phyloP scores from a whole-genome alignment of 1,140 invertebrate species.

The Potamilus streckersoni region DNA sequence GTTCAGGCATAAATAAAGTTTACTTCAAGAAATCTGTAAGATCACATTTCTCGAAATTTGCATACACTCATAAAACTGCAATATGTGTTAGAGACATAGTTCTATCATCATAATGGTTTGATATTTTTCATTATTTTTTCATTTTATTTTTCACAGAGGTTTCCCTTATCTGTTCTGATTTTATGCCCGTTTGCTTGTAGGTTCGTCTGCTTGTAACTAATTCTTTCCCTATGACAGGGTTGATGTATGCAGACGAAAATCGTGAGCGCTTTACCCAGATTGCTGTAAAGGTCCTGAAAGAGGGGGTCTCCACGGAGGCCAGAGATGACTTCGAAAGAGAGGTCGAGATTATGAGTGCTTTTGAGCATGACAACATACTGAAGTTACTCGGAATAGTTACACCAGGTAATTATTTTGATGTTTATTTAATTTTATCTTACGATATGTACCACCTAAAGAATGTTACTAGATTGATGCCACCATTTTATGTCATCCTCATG shows the following conservation, averaged over 20 bases:
- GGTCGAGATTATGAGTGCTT: slow-evolving; percentile 90
- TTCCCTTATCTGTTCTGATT: neutral
- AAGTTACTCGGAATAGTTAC: slow-evolving; percentile 83
- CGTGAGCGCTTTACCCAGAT: slow-evolving; percentile 69
- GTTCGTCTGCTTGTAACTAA: neutral
- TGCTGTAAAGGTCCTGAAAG: slow-evolving; percentile 88
- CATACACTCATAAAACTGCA: neutral
- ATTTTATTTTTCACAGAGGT: neutral
- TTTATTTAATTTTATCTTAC: neutral
- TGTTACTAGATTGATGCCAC: neutral
- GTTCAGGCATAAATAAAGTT: too few species aligned
- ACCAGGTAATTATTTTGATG: slow-evolving; percentile 71
- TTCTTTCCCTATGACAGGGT: slow-evolving; percentile 26
- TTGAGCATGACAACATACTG: slow-evolving; percentile 89
- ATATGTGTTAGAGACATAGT: neutral
- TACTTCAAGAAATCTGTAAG: too few species aligned
- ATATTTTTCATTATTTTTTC: neutral
- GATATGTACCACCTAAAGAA: neutral
- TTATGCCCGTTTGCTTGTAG: too few species aligned
- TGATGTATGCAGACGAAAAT: slow-evolving; percentile 36
- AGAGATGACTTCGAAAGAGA: slow-evolving; percentile 88
- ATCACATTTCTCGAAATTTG: too few species aligned
- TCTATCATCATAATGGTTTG: neutral
- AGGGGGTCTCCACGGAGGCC: slow-evolving; percentile 81
- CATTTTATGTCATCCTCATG: neutral